Base-by-base conservation (phyloP, 2,113 vertebrate genomes). In the Cacatua alba region DNA sequence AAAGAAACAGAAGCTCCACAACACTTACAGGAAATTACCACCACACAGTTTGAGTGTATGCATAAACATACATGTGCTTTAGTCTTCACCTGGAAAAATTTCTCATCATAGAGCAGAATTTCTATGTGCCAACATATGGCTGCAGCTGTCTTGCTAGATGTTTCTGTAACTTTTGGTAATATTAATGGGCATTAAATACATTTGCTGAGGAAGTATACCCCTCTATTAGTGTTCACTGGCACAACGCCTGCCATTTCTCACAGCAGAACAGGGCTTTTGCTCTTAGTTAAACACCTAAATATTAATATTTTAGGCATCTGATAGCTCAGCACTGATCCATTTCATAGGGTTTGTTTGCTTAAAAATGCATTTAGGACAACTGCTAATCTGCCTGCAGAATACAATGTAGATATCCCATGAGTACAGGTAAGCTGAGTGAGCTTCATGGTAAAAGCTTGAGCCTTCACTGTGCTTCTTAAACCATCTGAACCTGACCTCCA, bases 371-470 rank as follows among this genome's bases (percentile, higher is more conserved):
- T 43, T 55, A 86, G 53, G 21, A 41, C 11, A 85, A 62, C 24
- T 49, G 23, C 41, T 70, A 35, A 49, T 77, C 68, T 86, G 71
- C n/a, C n/a, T 68, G 44, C 37, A 69, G 85, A 84, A 10, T 2
- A 12, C 17, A 6, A 64, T 19, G 29, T 6, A 60, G 26, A 11
- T 16, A 75, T 24, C 21, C 31, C 0, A 0, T 8, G 13, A 69
- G 44, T 9, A 68, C 39, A 74, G 44, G 41, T 69, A 64, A 70
- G 4, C 0, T 43, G 12, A 64, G 10, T 37, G 43, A 95, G 7
- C n/a, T 93, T 62, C n/a, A 12, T 3, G 3, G 24, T 28, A 18
- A 82, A 72, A 91, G 49, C n/a, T 49, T 80, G 29, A 74, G n/a
- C 53, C 13, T 35, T 51, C 31, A 8, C 65, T 10, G 2, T n/a